A percentile compares a stretch with the other conserved stretches of the same genome.
These are phyloP conservation scores for Smithornis capensis DNA, from an alignment of 2,113 vertebrate genomes.

Conservation along the genomic window DNA sequence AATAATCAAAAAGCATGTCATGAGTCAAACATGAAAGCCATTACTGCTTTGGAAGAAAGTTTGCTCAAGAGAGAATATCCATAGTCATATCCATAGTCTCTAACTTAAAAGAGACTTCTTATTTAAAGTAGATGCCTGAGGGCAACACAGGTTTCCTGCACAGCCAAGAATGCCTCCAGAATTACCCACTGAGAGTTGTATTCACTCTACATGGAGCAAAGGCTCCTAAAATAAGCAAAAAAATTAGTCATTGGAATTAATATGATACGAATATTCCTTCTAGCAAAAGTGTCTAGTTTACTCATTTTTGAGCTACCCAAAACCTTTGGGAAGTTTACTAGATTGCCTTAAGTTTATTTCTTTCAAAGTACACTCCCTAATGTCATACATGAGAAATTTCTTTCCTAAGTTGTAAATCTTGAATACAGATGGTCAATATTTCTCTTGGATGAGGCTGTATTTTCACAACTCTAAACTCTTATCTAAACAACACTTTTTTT, in stretches of 20 bases:
- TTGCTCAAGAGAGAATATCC: background rate
- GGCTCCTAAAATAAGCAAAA: background rate
- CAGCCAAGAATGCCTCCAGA: background rate
- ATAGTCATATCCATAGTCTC: background rate
- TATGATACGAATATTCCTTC: background rate
- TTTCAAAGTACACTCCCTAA: background rate
- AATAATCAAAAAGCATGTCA: background rate
- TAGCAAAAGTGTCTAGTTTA: background rate
- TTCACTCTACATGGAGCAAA: background rate
- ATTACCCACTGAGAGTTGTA: background rate
- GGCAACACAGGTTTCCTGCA: background rate
- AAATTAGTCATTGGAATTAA: background rate
- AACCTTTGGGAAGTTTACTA: background rate
- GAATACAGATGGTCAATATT: background rate
- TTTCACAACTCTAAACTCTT: background rate
- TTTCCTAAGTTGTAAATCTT: conserved; percentile 15
- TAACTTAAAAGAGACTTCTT: background rate
- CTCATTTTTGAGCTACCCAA: background rate
- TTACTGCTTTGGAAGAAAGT: background rate
- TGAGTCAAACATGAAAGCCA: background rate
- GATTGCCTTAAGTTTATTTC: background rate
- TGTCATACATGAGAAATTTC: background rate
- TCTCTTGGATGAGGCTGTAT: background rate
- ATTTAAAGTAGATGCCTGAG: conserved; percentile 6
- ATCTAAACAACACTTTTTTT: background rate